These are phyloP conservation scores for Meloidogyne hapla DNA, from an alignment of 1,140 invertebrate genomes.

Conservation along the genomic window DNA sequence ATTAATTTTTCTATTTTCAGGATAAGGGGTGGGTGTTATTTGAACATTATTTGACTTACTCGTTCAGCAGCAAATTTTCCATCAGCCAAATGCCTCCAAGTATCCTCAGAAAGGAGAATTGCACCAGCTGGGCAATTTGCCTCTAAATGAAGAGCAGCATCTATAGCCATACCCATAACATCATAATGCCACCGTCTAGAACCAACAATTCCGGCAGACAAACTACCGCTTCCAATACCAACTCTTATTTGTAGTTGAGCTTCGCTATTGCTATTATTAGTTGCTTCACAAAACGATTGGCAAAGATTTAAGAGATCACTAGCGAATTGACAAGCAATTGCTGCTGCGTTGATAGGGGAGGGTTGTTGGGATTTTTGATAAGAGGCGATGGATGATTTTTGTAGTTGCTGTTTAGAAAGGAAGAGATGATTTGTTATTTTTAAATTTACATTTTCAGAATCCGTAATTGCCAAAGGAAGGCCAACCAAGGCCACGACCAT, in stretches of 20 bases:
- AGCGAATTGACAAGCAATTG: constrained; percentile 48
- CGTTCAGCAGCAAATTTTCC: constrained; percentile 33
- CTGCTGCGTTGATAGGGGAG: too few relatives aligned
- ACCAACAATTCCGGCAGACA: constrained; percentile 58
- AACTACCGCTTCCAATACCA: constrained; percentile 53
- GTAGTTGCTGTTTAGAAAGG: too few relatives aligned
- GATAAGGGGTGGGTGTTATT: too few relatives aligned
- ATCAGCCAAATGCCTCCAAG: constrained; percentile 31
- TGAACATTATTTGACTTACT: too few relatives aligned
- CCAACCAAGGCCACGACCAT: constrained; percentile 49
- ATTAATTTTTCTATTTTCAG: too few relatives aligned
- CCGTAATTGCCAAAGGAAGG: constrained; percentile 32
- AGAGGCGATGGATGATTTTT: neutral
- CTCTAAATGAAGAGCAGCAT: constrained; percentile 52
- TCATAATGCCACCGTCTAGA: constrained; percentile 62
- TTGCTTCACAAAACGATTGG: constrained; percentile 58
- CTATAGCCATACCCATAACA: constrained; percentile 54
- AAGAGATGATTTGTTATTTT: too few relatives aligned
- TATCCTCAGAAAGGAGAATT: constrained; percentile 51
- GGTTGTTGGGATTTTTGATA: neutral
- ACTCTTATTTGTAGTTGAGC: constrained; percentile 46
- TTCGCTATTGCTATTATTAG: constrained; percentile 43
- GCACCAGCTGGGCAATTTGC: constrained; percentile 27
- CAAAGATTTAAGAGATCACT: constrained; percentile 51
- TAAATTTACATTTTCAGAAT: constrained; percentile 13